phyloP scores from a whole-genome alignment of 2,113 vertebrate genomes.

The Vicugna pacos region DNA sequence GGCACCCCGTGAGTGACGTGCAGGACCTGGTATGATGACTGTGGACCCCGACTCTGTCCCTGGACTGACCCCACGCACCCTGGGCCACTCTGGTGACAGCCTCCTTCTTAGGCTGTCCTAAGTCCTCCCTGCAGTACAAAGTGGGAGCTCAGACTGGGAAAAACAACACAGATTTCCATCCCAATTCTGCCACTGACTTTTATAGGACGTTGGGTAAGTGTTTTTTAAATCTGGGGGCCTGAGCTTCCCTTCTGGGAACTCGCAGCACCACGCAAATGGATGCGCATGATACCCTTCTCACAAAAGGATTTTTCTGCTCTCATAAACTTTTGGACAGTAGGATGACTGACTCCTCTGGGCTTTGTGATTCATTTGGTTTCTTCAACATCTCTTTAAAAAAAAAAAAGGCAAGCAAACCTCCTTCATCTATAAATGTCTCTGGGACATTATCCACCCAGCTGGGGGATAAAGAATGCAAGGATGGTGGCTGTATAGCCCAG shows the following conservation, averaged over 20 bases:
- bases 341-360: background rate
- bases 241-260: background rate
- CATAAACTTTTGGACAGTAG: background rate
- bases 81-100: background rate
- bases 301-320: background rate
- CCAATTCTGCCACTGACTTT: background rate
- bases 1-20: fast-evolving
- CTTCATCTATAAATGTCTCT: slow-evolving; percentile 38
- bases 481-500: background rate
- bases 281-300: background rate
- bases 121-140: background rate
- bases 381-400: slow-evolving; percentile 20
- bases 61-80: fast-evolving
- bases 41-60: background rate
- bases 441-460: background rate
- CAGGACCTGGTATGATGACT: background rate
- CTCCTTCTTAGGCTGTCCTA: background rate
- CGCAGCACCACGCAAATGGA: background rate
- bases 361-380: slow-evolving; percentile 37
- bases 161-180: background rate
- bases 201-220: background rate
- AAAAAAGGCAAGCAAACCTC: background rate
- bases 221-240: background rate
- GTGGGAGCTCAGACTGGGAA: background rate
- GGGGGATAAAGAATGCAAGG: slow-evolving; percentile 21